Evolutionary conservation across 1,140 invertebrate species (phyloP).

Genomic region (Ectropis grisescens): DNA sequence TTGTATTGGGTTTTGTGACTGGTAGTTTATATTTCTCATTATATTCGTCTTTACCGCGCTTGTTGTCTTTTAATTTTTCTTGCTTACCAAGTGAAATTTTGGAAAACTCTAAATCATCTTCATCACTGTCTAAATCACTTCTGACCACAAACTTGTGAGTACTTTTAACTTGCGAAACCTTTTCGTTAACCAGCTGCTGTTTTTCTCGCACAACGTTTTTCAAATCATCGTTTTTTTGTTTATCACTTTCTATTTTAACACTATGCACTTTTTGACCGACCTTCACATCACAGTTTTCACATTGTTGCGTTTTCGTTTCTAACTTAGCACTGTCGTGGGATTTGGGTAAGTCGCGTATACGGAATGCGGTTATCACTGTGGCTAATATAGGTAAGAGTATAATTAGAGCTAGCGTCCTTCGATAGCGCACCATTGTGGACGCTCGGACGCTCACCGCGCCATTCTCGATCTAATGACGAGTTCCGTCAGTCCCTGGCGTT

Average conservation of each 20-base stretch:
- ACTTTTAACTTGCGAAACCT: conserved; percentile 12
- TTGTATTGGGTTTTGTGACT: neutral
- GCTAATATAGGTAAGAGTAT: conserved; percentile 54
- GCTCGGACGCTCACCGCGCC: conserved; percentile 52
- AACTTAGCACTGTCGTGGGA: conserved; percentile 26
- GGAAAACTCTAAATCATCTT: conserved; percentile 15
- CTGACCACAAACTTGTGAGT: conserved; percentile 10
- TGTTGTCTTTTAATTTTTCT: conserved; percentile 4
- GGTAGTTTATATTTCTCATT: conserved; percentile 1
- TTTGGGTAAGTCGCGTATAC: conserved; percentile 53
- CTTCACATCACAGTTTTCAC: conserved; percentile 55
- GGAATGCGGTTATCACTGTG: conserved; percentile 63
- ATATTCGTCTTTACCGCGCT: conserved; percentile 1
- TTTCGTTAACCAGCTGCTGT: conserved; percentile 17
- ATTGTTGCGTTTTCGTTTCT: conserved; percentile 33
- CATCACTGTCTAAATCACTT: conserved; percentile 18
- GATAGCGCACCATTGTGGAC: conserved; percentile 52
- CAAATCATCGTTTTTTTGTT: conserved; percentile 27
- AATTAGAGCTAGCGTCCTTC: conserved; percentile 58
- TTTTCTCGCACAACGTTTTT: conserved; percentile 38
- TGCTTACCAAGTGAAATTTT: conserved; percentile 8
- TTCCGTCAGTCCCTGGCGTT: conserved; percentile 28
- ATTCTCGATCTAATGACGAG: conserved; percentile 43
- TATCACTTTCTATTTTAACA: conserved; percentile 49
- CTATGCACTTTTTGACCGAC: conserved; percentile 34